Conservation (phyloP, 2,888 invertebrate species). For the Tetragonisca angustula region DNA sequence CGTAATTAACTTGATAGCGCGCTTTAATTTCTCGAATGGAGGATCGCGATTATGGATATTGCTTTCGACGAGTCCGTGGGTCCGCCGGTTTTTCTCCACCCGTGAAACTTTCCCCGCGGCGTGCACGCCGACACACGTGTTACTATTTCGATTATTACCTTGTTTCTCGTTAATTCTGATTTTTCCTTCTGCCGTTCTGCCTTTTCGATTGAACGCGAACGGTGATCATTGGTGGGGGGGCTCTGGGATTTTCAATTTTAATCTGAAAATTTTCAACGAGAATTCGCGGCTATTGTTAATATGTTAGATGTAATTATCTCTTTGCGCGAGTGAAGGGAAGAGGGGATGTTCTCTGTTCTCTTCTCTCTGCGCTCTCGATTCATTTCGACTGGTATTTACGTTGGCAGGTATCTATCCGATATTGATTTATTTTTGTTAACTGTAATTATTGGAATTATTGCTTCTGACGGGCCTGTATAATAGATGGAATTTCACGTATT, state of each 20-base stretch:
- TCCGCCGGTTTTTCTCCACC: not conserved
- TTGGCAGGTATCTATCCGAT: not conserved
- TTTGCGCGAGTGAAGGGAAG: rapidly evolving
- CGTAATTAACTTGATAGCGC: slow-evolving; percentile 41
- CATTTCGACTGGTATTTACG: not conserved
- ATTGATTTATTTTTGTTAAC: not conserved
- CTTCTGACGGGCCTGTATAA: too few relatives aligned
- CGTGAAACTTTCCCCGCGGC: not conserved
- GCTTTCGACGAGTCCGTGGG: not conserved
- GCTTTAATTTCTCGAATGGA: slow-evolving; percentile 12
- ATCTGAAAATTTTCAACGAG: not conserved
- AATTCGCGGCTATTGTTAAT: not conserved
- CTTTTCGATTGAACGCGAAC: not conserved
- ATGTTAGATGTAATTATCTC: not conserved
- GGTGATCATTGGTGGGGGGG: not conserved
- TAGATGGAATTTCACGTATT: too few relatives aligned
- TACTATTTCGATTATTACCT: not conserved
- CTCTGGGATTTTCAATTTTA: not conserved
- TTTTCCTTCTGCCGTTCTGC: not conserved
- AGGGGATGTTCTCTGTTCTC: not conserved
- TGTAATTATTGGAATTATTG: too few relatives aligned
- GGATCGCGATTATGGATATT: not conserved
- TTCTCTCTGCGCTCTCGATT: not conserved
- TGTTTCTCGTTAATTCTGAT: not conserved
- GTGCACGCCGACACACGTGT: not conserved